Conservation (phyloP, 2,797 vertebrate species). For the Cynopterus sphinx region DNA sequence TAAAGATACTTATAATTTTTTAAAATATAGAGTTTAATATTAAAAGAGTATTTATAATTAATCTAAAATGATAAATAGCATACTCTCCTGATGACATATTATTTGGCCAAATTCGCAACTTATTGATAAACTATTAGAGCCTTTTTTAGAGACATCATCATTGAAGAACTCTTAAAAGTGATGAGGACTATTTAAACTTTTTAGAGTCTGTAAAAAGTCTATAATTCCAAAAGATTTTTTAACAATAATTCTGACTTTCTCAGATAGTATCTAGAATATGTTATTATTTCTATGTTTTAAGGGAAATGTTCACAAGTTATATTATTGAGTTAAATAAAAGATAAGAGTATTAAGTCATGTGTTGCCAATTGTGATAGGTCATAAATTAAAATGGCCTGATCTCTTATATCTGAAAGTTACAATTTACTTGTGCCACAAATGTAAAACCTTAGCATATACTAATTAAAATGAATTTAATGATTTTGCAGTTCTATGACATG, state of each 20-base stretch:
- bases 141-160: not conserved
- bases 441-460: conserved; percentile 27
- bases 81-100: not conserved
- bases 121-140: not conserved
- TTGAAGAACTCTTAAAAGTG: not conserved
- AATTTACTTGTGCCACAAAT: conserved; percentile 16
- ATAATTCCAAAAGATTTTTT: conserved; percentile 69
- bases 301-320: conserved; percentile 52
- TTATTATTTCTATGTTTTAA: conserved; percentile 49
- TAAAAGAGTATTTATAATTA: conserved; percentile 41
- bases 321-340: conserved; percentile 67
- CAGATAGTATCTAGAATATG: conserved; percentile 69
- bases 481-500: conserved; percentile 61
- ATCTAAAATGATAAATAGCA: conserved; percentile 32
- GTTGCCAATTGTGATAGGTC: conserved; percentile 6
- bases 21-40: conserved; percentile 53
- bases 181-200: conserved; percentile 13
- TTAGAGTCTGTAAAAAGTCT: not conserved
- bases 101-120: not conserved
- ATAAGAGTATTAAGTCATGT: not conserved
- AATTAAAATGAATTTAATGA: conserved; percentile 60
- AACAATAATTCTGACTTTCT: conserved; percentile 69
- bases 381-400: conserved; percentile 49
- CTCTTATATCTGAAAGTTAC: not conserved
- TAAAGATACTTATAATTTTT: conserved; percentile 52